phyloP scores from a whole-genome alignment of 1,140 invertebrate genomes.

The Zophobas morio region DNA sequence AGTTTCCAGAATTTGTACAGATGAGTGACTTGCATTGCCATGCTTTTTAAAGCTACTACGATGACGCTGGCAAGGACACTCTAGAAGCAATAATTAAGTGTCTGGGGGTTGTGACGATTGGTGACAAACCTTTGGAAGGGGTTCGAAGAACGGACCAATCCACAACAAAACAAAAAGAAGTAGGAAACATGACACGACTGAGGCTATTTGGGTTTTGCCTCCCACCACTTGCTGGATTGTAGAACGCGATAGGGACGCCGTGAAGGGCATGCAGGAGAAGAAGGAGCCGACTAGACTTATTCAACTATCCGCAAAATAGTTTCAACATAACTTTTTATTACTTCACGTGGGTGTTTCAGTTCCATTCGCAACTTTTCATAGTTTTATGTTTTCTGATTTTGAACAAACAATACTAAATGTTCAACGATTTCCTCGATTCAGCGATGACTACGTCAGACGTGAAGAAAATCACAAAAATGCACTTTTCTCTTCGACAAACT shows the following conservation, averaged over 20 bases:
- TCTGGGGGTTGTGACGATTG: too few species aligned
- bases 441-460: too few species aligned
- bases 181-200: slow-evolving; percentile 74
- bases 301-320: too few species aligned
- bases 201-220: slow-evolving; percentile 76
- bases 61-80: slow-evolving; percentile 78
- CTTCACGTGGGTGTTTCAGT: too few species aligned
- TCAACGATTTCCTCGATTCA: too few species aligned
- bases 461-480: too few species aligned
- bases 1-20: slow-evolving; percentile 76
- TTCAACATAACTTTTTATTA: too few species aligned
- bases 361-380: too few species aligned
- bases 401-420: too few species aligned
- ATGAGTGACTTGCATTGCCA: slow-evolving; percentile 79
- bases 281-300: slow-evolving; percentile 79
- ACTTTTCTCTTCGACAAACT: too few species aligned
- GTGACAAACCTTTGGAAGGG: slow-evolving; percentile 76
- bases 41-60: slow-evolving; percentile 82
- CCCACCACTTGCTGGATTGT: slow-evolving; percentile 78
- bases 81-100: too few species aligned
- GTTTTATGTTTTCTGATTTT: too few species aligned
- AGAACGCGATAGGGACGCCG: slow-evolving; percentile 77
- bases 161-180: slow-evolving; percentile 77
- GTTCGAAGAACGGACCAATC: slow-evolving; percentile 79
- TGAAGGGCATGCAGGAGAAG: slow-evolving; percentile 79